phyloP scores from a whole-genome alignment of 2,888 invertebrate species.

The Nycteola revayana region DNA sequence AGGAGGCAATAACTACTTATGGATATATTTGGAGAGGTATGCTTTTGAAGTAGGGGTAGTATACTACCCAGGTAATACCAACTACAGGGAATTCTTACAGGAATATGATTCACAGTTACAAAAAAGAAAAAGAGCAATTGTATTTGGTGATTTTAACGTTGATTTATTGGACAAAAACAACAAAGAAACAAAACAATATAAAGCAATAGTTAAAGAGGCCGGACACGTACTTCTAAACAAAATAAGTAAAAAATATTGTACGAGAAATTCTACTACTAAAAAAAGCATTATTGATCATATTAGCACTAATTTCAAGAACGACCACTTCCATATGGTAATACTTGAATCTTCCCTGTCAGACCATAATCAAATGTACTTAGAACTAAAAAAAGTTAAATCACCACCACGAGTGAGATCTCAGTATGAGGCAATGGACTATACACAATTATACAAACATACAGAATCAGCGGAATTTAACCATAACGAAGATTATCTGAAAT shows the following conservation, averaged over 20 bases:
- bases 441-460: not conserved
- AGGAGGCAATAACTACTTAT: constrained; percentile 6
- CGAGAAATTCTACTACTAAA: no score
- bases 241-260: no score
- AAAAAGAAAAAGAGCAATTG: not conserved
- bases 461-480: constrained; percentile 3
- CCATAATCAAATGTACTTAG: no score
- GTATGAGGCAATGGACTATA: constrained; percentile 1
- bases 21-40: constrained; percentile 4
- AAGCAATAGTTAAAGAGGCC: not conserved
- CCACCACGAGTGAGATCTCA: not conserved
- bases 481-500: no score
- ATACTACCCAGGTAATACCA: constrained; percentile 6
- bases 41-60: constrained; percentile 3
- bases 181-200: not conserved
- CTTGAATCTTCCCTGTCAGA: constrained; percentile 1
- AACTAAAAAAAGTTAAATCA: constrained; percentile 4
- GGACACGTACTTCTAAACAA: no score
- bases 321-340: constrained; percentile 1
- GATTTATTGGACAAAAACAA: not conserved
- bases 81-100: constrained; percentile 1
- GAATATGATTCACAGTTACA: not conserved
- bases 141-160: no score
- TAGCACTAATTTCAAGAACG: constrained; percentile 1
- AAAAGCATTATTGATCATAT: constrained; percentile 2